Evolutionary conservation across 2,113 vertebrate genomes (phyloP).

Genomic region (Phylloscopus whistleri): DNA sequence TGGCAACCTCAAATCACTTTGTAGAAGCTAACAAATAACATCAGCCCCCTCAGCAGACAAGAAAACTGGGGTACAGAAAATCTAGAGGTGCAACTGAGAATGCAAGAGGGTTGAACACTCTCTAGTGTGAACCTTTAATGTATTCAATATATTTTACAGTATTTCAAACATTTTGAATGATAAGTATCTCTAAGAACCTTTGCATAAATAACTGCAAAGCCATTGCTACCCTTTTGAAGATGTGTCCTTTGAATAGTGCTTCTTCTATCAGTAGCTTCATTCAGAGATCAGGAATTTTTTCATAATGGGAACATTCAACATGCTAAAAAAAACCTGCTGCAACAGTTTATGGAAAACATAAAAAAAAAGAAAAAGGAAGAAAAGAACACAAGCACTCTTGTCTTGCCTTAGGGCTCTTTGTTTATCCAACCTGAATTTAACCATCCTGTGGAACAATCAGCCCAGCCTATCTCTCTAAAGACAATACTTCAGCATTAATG

Average conservation of each 20-base stretch:
- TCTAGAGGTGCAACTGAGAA: background rate
- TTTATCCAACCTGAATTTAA: conserved; percentile 45
- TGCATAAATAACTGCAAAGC: background rate
- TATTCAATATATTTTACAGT: background rate
- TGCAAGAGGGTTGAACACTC: background rate
- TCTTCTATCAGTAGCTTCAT: background rate
- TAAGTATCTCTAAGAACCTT: background rate
- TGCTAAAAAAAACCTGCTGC: background rate
- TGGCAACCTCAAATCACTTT: background rate
- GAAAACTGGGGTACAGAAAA: background rate
- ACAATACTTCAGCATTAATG: background rate
- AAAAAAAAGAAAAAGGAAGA: conserved; percentile 8
- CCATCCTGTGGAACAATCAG: conserved; percentile 13
- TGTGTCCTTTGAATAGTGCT: background rate
- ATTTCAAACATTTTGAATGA: background rate
- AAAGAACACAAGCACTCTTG: background rate
- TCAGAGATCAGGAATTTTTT: background rate
- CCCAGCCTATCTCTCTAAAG: conserved; percentile 15
- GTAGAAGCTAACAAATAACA: background rate
- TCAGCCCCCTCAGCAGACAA: background rate
- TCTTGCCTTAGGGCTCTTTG: conserved; percentile 25
- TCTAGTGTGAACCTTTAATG: background rate
- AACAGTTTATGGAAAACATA: conserved; percentile 1
- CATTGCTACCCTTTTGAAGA: background rate
- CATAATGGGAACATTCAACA: background rate